Base-by-base conservation (phyloP, 2,888 invertebrate species). In the Balanococcus diminutus region DNA sequence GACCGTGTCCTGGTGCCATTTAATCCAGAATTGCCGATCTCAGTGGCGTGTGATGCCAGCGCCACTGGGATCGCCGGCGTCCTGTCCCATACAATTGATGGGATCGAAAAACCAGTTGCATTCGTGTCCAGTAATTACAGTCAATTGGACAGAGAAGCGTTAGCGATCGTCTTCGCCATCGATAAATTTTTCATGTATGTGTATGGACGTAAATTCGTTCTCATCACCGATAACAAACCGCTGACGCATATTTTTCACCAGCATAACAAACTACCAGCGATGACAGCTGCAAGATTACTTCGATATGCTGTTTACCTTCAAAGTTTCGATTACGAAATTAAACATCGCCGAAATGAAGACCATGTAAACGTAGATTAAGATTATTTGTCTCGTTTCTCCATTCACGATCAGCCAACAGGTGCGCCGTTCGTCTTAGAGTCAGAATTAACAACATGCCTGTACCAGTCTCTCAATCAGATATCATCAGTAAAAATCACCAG, bases 1-100 rank as follows among this genome's bases (percentile, higher is more conserved):
- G 87, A 88, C 28, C 67, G 51, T 46, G 87, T 88, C 9, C 79
- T 88, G 0, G 86, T 87, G 1, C 87, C 87, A 16, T 88, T 86
- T 82, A 84, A 88, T 84, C 88, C 88, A 32, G 61, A 87, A 11
- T 61, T 87, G 67, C 87, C 88, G 72, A 36, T 88, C n/a, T 61
- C 84, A 14, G 22, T 86, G 16, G 32, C 86, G 8, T 67, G 83
- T 25, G 87, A 88, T 67, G 88, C 87, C n/a, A 87, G 87, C 32
- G 87, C 87, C 25, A 8, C 1, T 28, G 87, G 87, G 1, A 72
- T 88, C 11, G 85, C 82, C 11, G 87, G 86, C 8, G 85, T 88
- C 28, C 56, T 87, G 0, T 83, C 84, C 22, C 88, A 87, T 61
- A 31, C 31, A 11, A 72, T 87, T 14, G 81, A 87, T 75, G 87